Base-by-base conservation (phyloP, 1,140 invertebrate species). In the Chironomus tepperi region DNA sequence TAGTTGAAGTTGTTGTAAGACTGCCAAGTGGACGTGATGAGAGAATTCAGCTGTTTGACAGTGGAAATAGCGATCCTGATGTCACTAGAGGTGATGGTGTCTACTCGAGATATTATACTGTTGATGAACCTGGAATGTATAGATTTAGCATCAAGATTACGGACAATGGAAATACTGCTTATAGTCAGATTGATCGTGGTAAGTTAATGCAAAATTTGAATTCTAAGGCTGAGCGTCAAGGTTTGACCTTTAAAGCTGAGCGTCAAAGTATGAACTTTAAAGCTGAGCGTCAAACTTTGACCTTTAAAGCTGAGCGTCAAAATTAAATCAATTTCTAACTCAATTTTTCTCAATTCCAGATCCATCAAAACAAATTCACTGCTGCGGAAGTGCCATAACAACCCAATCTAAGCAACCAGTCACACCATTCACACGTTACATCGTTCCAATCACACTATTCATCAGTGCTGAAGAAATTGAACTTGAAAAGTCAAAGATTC, bases 21-120 rank as follows among this genome's bases (percentile, higher is more conserved):
- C 80, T 81, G 76, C 77, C 78, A 10, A 83, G 81, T 74, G 12
- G 15, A 19, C 16, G 42, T 16, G 81, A 80, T 21, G 81, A 83
- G 19, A 83, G 79, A 34, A 82, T 86, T 19, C 83, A 85, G 75
- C 80, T 89, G 3, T 79, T 87, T 42, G 88, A 89, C 79, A 86
- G 85, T 75, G 88, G 88, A 18, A 85, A 83, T 79, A 87, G 87
- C 77, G 89, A 89, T 81, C 87, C 88, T 3, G 89, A 91, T 80
- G 83, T 89, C 10, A 87, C 85, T 16, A 85, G 85, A 81, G 85
- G 85, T 8, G 89, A 91, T 80, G 89, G 89, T 15, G 82, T 90
- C 15, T 91, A 90, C 79, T 87, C 87, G 0, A 81, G 87, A 73
- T 89, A 88, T 77, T 88, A 88, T 76, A 80, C 85, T n/a, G 79